Evolutionary conservation across 35 echinoderm and acorn worm genomes (phyloP).

Genomic region (Anneissia japonica): DNA sequence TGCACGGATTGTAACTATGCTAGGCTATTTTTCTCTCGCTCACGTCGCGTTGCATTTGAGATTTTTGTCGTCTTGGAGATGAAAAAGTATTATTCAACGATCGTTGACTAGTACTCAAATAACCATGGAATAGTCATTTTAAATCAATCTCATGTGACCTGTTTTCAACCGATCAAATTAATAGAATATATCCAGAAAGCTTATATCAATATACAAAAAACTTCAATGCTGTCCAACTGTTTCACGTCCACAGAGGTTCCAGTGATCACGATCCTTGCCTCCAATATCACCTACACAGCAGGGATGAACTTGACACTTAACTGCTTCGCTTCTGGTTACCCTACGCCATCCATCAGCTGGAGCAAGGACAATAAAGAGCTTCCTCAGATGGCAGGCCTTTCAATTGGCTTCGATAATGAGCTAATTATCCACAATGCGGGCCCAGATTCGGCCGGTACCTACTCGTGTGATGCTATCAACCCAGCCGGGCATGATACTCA

Average conservation of each 20-base stretch:
- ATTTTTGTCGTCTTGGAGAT: too few relatives aligned
- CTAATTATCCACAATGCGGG: slow-evolving; percentile 32
- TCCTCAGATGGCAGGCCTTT: slow-evolving; percentile 22
- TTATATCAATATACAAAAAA: too few relatives aligned
- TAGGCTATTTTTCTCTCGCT: too few relatives aligned
- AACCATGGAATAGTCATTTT: too few relatives aligned
- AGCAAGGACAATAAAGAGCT: slow-evolving; percentile 64
- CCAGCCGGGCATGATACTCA: slow-evolving; percentile 38
- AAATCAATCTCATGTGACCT: too few relatives aligned
- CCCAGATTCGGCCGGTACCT: slow-evolving; percentile 14
- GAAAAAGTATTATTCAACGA: too few relatives aligned
- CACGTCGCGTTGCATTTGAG: too few relatives aligned
- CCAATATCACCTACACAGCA: slow-evolving; percentile 60
- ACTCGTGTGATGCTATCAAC: slow-evolving; percentile 55
- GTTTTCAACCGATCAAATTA: too few relatives aligned
- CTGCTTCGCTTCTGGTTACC: slow-evolving; percentile 64
- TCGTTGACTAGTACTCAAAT: too few relatives aligned
- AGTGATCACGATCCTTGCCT: neutral
- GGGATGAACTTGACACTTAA: slow-evolving; percentile 65
- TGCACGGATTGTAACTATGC: too few relatives aligned
- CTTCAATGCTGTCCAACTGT: too few relatives aligned
- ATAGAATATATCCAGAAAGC: too few relatives aligned
- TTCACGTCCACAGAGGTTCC: slow-evolving; percentile 34
- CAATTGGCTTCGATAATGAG: slow-evolving; percentile 14
- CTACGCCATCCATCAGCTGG: slow-evolving; percentile 56